Base-by-base conservation (phyloP, 2,888 invertebrate genomes). In the Amphipoea lucens region DNA sequence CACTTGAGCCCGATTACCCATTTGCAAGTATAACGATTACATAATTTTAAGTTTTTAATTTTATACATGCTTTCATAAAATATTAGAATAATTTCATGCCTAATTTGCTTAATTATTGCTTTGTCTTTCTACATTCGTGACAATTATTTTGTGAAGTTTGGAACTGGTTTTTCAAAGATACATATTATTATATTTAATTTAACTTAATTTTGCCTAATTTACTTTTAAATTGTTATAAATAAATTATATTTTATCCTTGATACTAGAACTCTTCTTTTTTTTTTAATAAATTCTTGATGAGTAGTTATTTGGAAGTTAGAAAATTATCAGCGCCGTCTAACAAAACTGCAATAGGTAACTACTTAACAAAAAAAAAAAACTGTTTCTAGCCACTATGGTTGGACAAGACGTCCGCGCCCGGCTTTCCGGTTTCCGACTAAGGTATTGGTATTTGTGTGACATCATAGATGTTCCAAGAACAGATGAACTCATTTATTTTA, bases 1-100 rank as follows among this genome's bases (percentile, higher is more conserved):
- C 93, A 94, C 94, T 94, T 94, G 92, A 92, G 92, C 93, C 90
- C 90, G 88, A 91, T 91, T 88, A 87, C 81, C 78, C 79, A 87
- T 88, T 89, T 79, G 87, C 83, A 87, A 87, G 79, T 89, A 79
- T 82, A 83, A 84, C 83, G 83, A 76, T 90, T 90, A 89, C 82
- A 87, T 90, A 87, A 90, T 68, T 83, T 70, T 75, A 57, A 54
- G 40, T 75, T 63, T 60, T 74, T 69, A 74, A 78, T 81, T 83
- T 79, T 78, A 76, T 62, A 66, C 73, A 86, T 67, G 67, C 36
- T 80, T 77, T 72, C 67, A 76, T 89, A 48, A 75, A 82, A 54
- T 73, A 81, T 69, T 80, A 74, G 76, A 76, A 82, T 78, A 45
- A 65, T 79, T 79, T 80, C 67, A 79, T 77, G 23, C 67, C 65